phyloP scores from a whole-genome alignment of 2,888 invertebrate species.

The Chorisops tibialis region DNA sequence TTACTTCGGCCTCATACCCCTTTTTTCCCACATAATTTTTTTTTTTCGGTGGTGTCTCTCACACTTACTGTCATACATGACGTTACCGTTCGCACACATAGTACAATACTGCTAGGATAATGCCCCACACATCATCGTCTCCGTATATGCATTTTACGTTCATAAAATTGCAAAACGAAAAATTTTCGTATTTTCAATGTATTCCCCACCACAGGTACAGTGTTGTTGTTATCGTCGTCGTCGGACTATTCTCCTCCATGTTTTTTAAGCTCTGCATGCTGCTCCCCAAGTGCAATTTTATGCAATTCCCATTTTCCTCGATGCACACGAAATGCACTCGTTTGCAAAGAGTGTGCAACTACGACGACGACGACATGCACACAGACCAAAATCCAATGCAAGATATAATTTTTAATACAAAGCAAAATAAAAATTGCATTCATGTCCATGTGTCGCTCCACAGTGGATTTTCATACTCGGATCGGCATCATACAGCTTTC shows the following conservation, averaged over 20 bases:
- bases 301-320: conserved; percentile 28
- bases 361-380: background rate
- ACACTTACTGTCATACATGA: conserved; percentile 6
- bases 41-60: conserved; percentile 23
- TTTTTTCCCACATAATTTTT: conserved; percentile 29
- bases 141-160: conserved; percentile 1
- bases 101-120: background rate
- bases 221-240: conserved; percentile 4
- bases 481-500: background rate
- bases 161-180: conserved; percentile 22
- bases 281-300: conserved; percentile 31
- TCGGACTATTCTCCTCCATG: conserved; percentile 5
- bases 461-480: too few species aligned
- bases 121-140: conserved; percentile 22
- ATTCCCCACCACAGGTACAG: conserved; percentile 8
- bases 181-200: conserved; percentile 19
- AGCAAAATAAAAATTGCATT: background rate
- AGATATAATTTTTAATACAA: background rate
- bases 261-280: conserved; percentile 15
- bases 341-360: background rate
- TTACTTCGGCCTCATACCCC: conserved; percentile 37
- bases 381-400: background rate
- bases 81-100: background rate
- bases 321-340: conserved; percentile 27
- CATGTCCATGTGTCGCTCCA: too few species aligned